Evolutionary conservation across 2,888 invertebrate species (phyloP), one percentile per base, ranked within the genome.

Genomic region (Aquatica leii): DNA sequence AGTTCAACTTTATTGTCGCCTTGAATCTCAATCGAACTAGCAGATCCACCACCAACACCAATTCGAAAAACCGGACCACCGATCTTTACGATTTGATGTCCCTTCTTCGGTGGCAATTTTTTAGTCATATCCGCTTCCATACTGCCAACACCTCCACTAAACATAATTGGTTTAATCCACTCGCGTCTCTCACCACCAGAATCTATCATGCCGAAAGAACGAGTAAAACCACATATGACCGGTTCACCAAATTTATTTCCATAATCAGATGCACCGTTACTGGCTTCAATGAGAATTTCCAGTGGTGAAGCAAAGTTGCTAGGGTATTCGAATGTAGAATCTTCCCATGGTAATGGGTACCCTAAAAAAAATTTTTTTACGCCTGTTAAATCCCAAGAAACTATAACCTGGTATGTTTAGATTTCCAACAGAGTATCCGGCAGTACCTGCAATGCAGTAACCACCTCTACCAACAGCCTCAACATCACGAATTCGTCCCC

Each of bases 221-320:
- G 88, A 0, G 92, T 91, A 80, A 98, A 98, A 4, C 98, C 98
- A 75, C 86, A 83, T 67, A 98, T 88, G 0, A 98, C 87, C 0
- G 98, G 98, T 80, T 99, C 98, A 0, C 98, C 98, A 82, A 98
- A 99, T 83, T 99, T 98, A 82, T 99, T 99, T 5, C 98, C 98
- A 81, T 98, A 99, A 80, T 99, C 98, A 0, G 97, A 97, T 1
- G 98, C 98, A 1, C 98, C 98, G 79, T 98, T 95, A 79, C 96
- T 97, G 0, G 98, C 98, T 81, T 98, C 96, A 21, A 99, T 90
- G 15, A 95, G 88, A 46, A 98, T 90, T 79, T 96, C 92, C 11
- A 95, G 82, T 0, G 98, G 96, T 0, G 88, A 85, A 1, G 98
- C 97, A 83, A 99, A 95, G 71, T 97, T 96, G 35, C 82, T 82